Evolutionary conservation across 1,140 invertebrate genomes (phyloP).

Genomic region (Drosophila arawakana): DNA sequence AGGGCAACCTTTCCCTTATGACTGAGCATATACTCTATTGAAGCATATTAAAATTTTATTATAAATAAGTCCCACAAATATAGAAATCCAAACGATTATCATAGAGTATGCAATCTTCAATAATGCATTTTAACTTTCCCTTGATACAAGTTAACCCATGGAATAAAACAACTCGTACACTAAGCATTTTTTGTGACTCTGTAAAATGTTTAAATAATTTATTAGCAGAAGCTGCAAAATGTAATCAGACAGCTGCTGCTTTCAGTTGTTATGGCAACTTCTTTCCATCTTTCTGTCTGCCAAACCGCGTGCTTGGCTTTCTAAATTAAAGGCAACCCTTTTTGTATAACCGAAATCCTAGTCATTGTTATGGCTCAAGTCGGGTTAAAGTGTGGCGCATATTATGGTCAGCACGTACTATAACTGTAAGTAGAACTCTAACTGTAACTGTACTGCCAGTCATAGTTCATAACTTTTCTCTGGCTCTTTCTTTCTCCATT

Average conservation of each 20-base stretch:
- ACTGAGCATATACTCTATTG: slow-evolving; percentile 5
- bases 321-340: neutral
- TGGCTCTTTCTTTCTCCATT: slow-evolving; percentile 1
- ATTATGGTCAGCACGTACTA: slow-evolving; percentile 60
- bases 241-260: slow-evolving; percentile 70
- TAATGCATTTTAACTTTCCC: neutral
- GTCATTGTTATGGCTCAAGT: slow-evolving; percentile 42
- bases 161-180: slow-evolving; percentile 52
- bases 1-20: slow-evolving; percentile 3
- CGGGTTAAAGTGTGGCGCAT: slow-evolving; percentile 32
- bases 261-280: slow-evolving; percentile 9
- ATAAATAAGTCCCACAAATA: no score
- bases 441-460: slow-evolving; percentile 42
- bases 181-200: slow-evolving; percentile 45
- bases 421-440: slow-evolving; percentile 29
- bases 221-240: slow-evolving; percentile 65
- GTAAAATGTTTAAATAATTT: slow-evolving; percentile 76
- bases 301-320: neutral
- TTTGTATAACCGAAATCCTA: slow-evolving; percentile 30
- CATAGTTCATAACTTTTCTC: slow-evolving; percentile 67
- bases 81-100: neutral
- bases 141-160: slow-evolving; percentile 41
- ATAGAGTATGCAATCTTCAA: neutral
- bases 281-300: neutral
- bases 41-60: neutral